These are phyloP conservation scores for Acanthosepion lycidas DNA, from an alignment of 2,888 invertebrate genomes.

Conservation along the genomic window DNA sequence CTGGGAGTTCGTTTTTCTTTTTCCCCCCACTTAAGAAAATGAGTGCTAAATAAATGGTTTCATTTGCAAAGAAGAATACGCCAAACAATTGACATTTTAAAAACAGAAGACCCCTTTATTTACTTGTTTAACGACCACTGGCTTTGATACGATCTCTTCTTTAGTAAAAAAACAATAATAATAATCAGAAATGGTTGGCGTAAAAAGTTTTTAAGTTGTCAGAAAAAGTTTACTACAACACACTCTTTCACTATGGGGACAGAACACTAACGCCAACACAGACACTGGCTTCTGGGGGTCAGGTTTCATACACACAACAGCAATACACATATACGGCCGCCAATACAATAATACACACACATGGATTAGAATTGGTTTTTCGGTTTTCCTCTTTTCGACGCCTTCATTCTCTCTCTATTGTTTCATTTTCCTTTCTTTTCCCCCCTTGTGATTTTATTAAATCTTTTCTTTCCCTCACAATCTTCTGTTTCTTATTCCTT, in stretches of 20 bases:
- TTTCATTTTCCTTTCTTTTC: too few relatives aligned
- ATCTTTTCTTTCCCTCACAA: too few relatives aligned
- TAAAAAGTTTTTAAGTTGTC: background rate
- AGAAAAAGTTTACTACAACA: background rate
- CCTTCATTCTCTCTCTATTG: too few relatives aligned
- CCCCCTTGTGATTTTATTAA: too few relatives aligned
- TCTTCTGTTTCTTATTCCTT: too few relatives aligned
- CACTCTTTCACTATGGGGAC: background rate
- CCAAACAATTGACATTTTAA: background rate
- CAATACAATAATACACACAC: too few relatives aligned
- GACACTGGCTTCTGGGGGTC: background rate
- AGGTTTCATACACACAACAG: background rate
- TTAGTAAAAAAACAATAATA: background rate
- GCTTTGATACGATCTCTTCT: background rate
- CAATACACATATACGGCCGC: background rate
- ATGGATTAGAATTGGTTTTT: background rate
- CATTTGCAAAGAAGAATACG: background rate
- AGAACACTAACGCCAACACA: background rate
- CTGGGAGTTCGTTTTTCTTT: background rate
- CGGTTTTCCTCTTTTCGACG: background rate
- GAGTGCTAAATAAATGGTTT: conserved; percentile 33
- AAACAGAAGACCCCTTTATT: background rate
- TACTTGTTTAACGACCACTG: background rate
- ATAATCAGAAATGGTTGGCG: background rate
- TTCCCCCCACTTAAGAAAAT: background rate